phyloP scores from a whole-genome alignment of 1,140 invertebrate genomes.

The Nymphalis io region DNA sequence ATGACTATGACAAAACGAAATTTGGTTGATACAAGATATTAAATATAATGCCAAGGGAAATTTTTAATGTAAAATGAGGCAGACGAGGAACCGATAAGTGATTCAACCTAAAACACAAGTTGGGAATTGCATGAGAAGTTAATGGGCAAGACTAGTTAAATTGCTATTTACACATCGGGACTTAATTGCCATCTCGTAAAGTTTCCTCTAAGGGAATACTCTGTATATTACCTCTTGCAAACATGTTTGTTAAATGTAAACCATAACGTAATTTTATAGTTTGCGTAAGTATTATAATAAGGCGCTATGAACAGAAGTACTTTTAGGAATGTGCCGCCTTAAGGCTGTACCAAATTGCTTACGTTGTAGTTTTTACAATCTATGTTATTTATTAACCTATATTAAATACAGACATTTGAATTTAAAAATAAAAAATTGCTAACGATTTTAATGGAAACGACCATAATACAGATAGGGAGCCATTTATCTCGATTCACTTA shows the following conservation, averaged over 20 bases:
- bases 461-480: not conserved
- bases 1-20: too few species aligned
- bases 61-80: slow-evolving; percentile 10
- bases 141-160: slow-evolving; percentile 48
- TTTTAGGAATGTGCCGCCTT: not conserved
- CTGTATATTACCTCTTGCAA: slow-evolving; percentile 13
- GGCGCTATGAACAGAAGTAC: not conserved
- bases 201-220: slow-evolving; percentile 16
- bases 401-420: too few species aligned
- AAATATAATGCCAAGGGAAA: slow-evolving; percentile 14
- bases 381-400: too few species aligned
- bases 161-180: slow-evolving; percentile 40
- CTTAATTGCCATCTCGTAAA: slow-evolving; percentile 24
- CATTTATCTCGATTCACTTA: slow-evolving; percentile 23
- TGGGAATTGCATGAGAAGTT: slow-evolving; percentile 41
- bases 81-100: slow-evolving; percentile 27
- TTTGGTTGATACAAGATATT: not conserved
- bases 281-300: slow-evolving; percentile 1
- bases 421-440: too few species aligned
- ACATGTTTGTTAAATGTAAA: slow-evolving; percentile 1
- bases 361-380: too few species aligned
- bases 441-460: too few species aligned
- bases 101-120: slow-evolving; percentile 37
- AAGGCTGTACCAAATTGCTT: too few species aligned
- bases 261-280: not conserved